A percentile compares a stretch with the other conserved stretches of the same genome.
phyloP scores from a whole-genome alignment of 1,140 invertebrate species.

The Solen grandis region DNA sequence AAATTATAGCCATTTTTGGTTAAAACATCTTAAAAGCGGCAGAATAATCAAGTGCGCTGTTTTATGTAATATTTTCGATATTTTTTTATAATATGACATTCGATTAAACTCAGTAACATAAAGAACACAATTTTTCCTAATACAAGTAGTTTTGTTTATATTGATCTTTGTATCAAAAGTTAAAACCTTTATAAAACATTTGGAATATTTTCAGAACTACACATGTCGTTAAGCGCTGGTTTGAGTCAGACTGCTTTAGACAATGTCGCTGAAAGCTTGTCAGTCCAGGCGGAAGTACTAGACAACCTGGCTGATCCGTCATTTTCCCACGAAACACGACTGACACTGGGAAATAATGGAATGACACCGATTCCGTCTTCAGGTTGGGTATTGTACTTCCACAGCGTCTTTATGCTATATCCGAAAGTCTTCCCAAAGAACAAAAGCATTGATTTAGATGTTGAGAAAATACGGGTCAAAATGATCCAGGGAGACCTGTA shows the following conservation, averaged over 20 bases:
- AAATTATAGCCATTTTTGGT: too few species aligned
- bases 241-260: conserved; percentile 14
- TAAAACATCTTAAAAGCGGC: too few species aligned
- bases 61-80: too few species aligned
- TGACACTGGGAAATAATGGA: conserved; percentile 18
- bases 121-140: too few species aligned
- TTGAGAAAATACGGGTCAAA: conserved; percentile 6
- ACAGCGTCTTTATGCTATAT: conserved; percentile 28
- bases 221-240: too few species aligned
- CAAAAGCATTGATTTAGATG: neutral
- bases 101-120: too few species aligned
- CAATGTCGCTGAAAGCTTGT: conserved; percentile 17
- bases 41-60: too few species aligned
- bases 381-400: conserved; percentile 44
- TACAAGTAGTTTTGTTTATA: too few species aligned
- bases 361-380: neutral
- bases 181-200: too few species aligned
- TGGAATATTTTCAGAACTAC: too few species aligned
- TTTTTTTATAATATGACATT: too few species aligned
- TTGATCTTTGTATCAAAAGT: too few species aligned
- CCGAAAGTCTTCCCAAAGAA: conserved; percentile 37
- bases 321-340: conserved; percentile 1
- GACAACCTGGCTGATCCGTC: conserved; percentile 18
- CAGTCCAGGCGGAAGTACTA: neutral
- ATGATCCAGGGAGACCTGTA: conserved; percentile 53